Evolutionary conservation across 2,113 vertebrate genomes (phyloP).

Genomic region (Barnardius zonarius): DNA sequence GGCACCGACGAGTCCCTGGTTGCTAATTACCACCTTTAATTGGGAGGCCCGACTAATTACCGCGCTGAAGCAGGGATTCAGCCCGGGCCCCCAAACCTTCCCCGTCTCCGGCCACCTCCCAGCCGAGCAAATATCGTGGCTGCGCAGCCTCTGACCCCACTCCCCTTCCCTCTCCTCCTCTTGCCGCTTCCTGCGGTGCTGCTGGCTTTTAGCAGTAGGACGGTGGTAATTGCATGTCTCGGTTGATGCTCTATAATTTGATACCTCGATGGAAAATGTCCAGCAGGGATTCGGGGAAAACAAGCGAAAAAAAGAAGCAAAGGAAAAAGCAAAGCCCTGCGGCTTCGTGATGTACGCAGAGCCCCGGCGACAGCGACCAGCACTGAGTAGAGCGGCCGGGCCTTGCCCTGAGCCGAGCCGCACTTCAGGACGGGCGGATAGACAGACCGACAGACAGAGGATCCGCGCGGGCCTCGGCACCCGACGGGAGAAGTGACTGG

Average conservation of each 20-base stretch:
- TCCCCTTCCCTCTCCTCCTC: not conserved
- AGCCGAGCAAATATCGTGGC: not conserved
- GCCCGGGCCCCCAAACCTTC: not conserved
- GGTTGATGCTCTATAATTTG: not conserved
- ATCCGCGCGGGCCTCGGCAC: not conserved
- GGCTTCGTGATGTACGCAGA: not conserved
- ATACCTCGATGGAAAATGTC: not conserved
- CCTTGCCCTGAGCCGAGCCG: not conserved
- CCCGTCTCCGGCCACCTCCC: not conserved
- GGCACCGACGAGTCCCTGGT: no score
- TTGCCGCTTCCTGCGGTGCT: not conserved
- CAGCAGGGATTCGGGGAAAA: not conserved
- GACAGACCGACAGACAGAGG: not conserved
- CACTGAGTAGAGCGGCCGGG: not conserved
- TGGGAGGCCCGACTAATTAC: not conserved
- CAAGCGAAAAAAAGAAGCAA: not conserved
- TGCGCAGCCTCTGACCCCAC: not conserved
- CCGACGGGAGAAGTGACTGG: not conserved
- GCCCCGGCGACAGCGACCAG: not conserved
- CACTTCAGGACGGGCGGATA: not conserved
- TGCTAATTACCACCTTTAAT: not conserved
- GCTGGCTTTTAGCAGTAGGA: not conserved
- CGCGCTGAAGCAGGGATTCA: not conserved
- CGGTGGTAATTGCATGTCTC: not conserved
- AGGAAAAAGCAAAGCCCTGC: not conserved